A percentile compares a stretch with the other conserved stretches of the same genome.
Evolutionary conservation across 2,113 vertebrate genomes (phyloP).

Genomic region (Athene noctua): DNA sequence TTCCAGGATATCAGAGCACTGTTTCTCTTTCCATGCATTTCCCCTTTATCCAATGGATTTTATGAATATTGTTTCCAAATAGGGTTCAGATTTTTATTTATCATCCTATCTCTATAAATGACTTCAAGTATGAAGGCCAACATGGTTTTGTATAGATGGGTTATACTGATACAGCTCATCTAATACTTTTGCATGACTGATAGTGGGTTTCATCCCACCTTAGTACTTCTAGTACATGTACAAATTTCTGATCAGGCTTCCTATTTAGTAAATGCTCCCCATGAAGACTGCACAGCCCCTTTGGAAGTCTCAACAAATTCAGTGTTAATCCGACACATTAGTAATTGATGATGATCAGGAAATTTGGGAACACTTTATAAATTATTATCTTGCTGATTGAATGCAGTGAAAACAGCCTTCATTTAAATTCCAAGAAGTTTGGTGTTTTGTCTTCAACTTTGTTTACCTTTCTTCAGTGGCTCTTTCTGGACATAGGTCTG

Average conservation of each 20-base stretch:
- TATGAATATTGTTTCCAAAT: not conserved
- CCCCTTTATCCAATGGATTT: not conserved
- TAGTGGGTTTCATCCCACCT: not conserved
- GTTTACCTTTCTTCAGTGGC: not conserved
- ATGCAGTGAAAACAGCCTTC: not conserved
- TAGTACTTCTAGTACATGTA: not conserved
- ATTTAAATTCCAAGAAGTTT: not conserved
- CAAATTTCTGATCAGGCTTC: not conserved
- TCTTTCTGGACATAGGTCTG: not conserved
- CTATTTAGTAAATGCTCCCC: not conserved
- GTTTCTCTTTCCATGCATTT: not conserved
- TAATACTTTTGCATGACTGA: not conserved
- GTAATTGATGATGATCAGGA: not conserved
- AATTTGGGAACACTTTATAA: not conserved
- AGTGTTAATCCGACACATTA: not conserved
- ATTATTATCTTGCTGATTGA: not conserved
- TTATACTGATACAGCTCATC: not conserved
- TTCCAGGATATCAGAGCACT: not conserved
- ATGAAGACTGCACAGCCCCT: not conserved
- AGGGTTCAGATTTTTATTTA: slow-evolving; percentile 37
- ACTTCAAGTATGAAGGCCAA: not conserved
- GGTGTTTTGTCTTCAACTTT: not conserved
- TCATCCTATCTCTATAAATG: not conserved
- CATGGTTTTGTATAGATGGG: not conserved
- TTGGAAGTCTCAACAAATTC: not conserved